Evolutionary conservation across 2,113 vertebrate genomes (phyloP), one percentile per base, ranked within the genome.

Genomic region (Azemiops feae): DNA sequence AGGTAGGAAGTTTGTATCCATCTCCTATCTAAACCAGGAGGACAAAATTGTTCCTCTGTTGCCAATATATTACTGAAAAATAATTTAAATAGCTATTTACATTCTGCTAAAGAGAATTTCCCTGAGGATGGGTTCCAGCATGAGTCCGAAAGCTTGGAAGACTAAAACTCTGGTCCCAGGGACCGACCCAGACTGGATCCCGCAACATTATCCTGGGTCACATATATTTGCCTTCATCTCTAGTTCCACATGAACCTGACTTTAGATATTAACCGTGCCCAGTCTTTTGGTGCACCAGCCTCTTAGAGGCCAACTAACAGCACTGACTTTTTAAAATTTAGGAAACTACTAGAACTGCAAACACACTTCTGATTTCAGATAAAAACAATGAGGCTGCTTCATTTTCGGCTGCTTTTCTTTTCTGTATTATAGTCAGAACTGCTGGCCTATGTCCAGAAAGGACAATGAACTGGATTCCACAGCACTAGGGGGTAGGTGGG

Each of bases 401-500:
- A n/a, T 27, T 0, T 45, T 52, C 39, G 14, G 1, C 1, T 25
- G 18, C 2, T 0, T 39, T 60, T 25, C 0, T 43, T 89, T 47
- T 89, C 64, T 53, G 0, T 3, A 58, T 34, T 55, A 89, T 55
- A 10, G 27, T 14, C 53, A 20, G 8, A 55, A 18, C 54, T 30
- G 43, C n/a, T 60, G 52, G 85, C 52, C 0, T 0, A n/a, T 58
- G 57, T 34, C 6, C 8, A 16, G 55, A 45, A 20, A 90, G 0
- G 25, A 47, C 87, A 11, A n/a, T 8, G 23, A 86, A 88, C 45
- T 39, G 57, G 20, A 53, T 25, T 7, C 89, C 89, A 69, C 8
- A 52, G 39, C 20, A 69, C 1, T 0, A 0, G 0, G 93, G 39
- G 39, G 16, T 39, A 16, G 23, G 0, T 0, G 91, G 74, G 18